Evolutionary conservation across 2,888 invertebrate species (phyloP).

Genomic region (Drosophila sordidula): DNA sequence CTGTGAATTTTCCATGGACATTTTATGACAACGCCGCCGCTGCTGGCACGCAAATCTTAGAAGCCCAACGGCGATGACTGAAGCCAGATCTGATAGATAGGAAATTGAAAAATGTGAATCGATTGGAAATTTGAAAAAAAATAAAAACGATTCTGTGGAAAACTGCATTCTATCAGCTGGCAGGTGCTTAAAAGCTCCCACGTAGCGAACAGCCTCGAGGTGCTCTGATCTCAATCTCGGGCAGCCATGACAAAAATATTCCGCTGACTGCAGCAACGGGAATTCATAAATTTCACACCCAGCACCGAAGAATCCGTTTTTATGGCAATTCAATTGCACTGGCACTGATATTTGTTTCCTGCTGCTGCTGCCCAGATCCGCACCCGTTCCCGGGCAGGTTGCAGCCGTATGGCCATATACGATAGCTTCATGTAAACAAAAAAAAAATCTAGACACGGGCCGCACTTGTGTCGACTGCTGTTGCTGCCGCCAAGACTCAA

Average conservation of each 20-base stretch:
- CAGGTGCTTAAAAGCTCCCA: constrained; percentile 66
- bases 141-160: constrained; percentile 33
- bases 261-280: constrained; percentile 16
- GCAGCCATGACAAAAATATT: constrained; percentile 48
- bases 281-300: constrained; percentile 64
- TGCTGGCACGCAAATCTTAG: neutral
- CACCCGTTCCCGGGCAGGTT: constrained; percentile 58
- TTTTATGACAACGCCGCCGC: constrained; percentile 43
- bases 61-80: neutral
- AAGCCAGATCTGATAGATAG: neutral
- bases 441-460: constrained; percentile 43
- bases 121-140: constrained; percentile 5
- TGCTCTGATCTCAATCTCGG: constrained; percentile 19
- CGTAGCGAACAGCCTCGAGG: constrained; percentile 17
- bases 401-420: constrained; percentile 71
- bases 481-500: constrained; percentile 32
- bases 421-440: constrained; percentile 61
- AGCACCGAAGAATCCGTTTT: constrained; percentile 44
- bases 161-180: constrained; percentile 60
- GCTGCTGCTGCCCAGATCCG: constrained; percentile 43
- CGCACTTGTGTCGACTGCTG: constrained; percentile 66
- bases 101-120: neutral
- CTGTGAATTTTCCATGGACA: constrained; percentile 42
- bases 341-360: constrained; percentile 71
- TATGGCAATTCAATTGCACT: constrained; percentile 76